Conservation (phyloP, 2,797 vertebrate genomes). For the Myotis vivesi region DNA sequence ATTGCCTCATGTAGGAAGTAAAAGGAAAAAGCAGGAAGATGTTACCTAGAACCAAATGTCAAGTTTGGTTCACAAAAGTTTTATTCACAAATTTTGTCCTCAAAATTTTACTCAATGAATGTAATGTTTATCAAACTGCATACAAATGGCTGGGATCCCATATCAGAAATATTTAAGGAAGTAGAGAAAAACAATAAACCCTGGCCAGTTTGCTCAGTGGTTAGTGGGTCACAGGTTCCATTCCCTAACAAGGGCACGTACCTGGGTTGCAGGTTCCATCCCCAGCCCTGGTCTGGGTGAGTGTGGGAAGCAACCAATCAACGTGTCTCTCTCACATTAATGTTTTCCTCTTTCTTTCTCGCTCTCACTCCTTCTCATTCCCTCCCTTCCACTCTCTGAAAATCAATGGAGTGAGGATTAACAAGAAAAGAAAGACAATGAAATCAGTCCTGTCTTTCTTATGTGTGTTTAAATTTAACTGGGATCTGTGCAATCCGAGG, state of each 20-base stretch:
- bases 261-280: no score
- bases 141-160: background rate
- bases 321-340: no score
- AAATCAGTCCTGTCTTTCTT: background rate
- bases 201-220: no score
- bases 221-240: no score
- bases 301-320: no score
- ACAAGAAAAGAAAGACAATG: background rate
- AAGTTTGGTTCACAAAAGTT: conserved; percentile 23
- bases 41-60: background rate
- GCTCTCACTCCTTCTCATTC: no score
- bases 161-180: background rate
- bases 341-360: no score
- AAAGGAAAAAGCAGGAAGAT: background rate
- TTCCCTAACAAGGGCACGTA: no score
- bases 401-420: no score
- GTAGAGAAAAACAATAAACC: background rate
- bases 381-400: no score
- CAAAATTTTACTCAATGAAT: conserved; percentile 15
- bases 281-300: no score
- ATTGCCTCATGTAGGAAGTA: background rate
- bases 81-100: conserved; percentile 26
- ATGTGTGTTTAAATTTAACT: background rate
- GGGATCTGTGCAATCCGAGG: background rate
- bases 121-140: background rate